Base-by-base conservation (phyloP, 2,113 vertebrate species). In the Dicerorhinus sumatrensis region DNA sequence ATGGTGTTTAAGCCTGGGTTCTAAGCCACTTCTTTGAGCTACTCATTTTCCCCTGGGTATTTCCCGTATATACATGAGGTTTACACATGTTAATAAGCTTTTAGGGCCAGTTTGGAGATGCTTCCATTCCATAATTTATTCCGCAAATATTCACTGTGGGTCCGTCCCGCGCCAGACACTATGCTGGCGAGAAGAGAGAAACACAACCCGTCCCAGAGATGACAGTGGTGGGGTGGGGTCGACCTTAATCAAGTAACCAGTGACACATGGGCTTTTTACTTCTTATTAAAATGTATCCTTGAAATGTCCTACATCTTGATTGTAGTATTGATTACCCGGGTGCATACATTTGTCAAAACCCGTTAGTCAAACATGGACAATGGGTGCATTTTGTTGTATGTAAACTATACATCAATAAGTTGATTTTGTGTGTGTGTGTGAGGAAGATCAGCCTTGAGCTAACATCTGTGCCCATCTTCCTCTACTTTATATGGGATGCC, bases 171-270 rank as follows among this genome's bases (percentile, higher is more conserved):
- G 5, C 62, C 4, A 13, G 62, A 79, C 29, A 21, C 16, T 77
- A 6, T 29, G 60, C 27, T 12, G 69, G 72, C 54, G 75, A 76
- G 42, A 77, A 86, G 62, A 67, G 7, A 46, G 12, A 93, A 4
- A 51, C 14, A 16, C 7, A n/a, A 18, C 0, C 36, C 60, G 2
- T 36, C 62, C 16, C 3, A 2, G 17, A 36, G 51, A 23, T 4
- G 83, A n/a, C 1, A 1, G 23, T 20, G 8, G 7, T 36, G 4
- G 27, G 20, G 13, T 18, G 20, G 21, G 3, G 48, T 77, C 62
- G n/a, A 13, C 8, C 48, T 58, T 27, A 31, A 16, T 8, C n/a
- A 2, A 18, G 29, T 8, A n/a, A n/a, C 29, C 60, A 23, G 18
- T 18, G 31, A 72, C 48, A 36, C 18, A 0, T 0, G n/a, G 8